Conservation (phyloP, 37 sponge, comb jelly and placozoan genomes). For the Dysidea cf. avara region DNA sequence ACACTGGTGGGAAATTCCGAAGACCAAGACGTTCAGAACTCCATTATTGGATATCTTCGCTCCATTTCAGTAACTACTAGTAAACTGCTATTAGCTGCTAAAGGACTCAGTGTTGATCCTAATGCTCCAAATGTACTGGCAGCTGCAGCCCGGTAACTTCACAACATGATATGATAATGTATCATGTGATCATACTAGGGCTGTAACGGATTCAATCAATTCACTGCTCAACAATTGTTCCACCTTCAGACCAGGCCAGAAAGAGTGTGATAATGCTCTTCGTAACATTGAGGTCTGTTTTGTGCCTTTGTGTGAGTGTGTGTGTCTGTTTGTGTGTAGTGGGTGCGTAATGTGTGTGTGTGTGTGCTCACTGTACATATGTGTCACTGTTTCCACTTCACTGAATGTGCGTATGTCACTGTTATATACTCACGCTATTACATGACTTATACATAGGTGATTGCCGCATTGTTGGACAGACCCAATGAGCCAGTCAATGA, state of each 20-base stretch:
- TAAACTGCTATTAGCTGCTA: constrained; percentile 87
- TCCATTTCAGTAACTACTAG: constrained; percentile 75
- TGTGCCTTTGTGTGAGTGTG: too few relatives aligned
- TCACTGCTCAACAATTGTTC: constrained; percentile 88
- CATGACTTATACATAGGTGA: constrained; percentile 4
- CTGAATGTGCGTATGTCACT: too few relatives aligned
- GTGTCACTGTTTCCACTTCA: constrained; percentile 2
- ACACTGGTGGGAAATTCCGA: constrained; percentile 84
- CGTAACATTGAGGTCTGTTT: constrained; percentile 41
- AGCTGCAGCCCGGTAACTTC: constrained; percentile 51
- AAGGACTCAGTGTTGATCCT: constrained; percentile 90
- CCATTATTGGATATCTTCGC: constrained; percentile 70
- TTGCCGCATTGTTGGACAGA: constrained; percentile 44
- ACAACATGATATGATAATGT: too few relatives aligned
- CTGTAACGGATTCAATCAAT: constrained; percentile 96
- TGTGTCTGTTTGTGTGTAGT: neutral
- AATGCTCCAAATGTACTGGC: constrained; percentile 96
- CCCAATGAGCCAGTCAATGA: constrained; percentile 61
- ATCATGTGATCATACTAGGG: constrained; percentile 7
- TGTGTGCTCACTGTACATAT: neutral
- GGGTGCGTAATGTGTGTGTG: too few relatives aligned
- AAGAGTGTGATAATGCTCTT: constrained; percentile 57
- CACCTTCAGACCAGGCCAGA: constrained; percentile 38
- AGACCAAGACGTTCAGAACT: constrained; percentile 60
- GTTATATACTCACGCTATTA: neutral